Evolutionary conservation across 2,888 invertebrate genomes (phyloP), one percentile per base, ranked within the genome.

Genomic region (Dusona sp.): DNA sequence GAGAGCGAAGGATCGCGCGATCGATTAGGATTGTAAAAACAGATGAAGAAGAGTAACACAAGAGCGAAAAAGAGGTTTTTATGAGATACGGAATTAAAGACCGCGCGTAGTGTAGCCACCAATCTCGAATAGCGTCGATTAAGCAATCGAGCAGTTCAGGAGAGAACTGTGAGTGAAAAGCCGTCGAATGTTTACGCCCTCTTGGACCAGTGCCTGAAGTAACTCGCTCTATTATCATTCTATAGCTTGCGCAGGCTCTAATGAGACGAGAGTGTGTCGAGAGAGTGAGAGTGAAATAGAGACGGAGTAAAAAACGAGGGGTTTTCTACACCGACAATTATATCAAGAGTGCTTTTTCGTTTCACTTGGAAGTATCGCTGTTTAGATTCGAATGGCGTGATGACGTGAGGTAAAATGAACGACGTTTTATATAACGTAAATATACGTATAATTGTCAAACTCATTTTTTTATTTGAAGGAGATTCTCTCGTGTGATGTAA

Each of bases 51-150:
- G 22, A 72, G 48, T 16, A 16, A 64, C 29, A 33, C 22, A 51
- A 70, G 33, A 64, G 48, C 16, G 25, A n/a, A 25, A 33, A 22
- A 51, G 48, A 61, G 45, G 61, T 51, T 72, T 75, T 29, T 42
- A n/a, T 33, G 54, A 57, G 73, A 29, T 48, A 48, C 29, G 25
- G 57, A 54, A 77, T 80, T 67, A 73, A 75, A 54, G 64, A 72
- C 54, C 36, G 29, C 78, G 67, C 54, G 85, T 88, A 85, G 87
- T 84, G 83, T 80, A 89, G 87, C 87, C 88, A 88, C 89, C 91
- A 90, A 91, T 92, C 90, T 90, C 88, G 83, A 88, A 87, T 87
- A 88, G 89, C 90, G 90, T 89, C 91, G 90, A 91, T 92, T 90
- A 90, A 90, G 88, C 90, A 89, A 91, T 91, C 91, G 90, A 90